Percentiles rank a stretch among this genome's conserved stretches.
These are phyloP conservation scores for Pempheris klunzingeri DNA, from an alignment of 2,797 vertebrate species.

Conservation along the genomic window DNA sequence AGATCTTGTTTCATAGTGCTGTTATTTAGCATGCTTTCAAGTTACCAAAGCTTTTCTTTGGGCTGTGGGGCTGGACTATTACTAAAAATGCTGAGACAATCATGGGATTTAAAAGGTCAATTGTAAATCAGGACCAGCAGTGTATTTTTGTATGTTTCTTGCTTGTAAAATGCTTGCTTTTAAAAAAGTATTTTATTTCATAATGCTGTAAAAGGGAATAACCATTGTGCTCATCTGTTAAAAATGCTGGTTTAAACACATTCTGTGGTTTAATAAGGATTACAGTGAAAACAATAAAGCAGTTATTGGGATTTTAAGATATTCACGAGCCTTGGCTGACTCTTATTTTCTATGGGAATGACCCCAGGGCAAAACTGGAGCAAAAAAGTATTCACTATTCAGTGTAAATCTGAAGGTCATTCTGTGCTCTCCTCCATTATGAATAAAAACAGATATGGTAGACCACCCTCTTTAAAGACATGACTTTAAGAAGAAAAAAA, in stretches of 20 bases:
- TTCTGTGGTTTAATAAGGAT: constrained; percentile 59
- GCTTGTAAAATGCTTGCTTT: constrained; percentile 45
- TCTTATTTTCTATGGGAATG: constrained; percentile 22
- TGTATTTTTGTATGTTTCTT: constrained; percentile 55
- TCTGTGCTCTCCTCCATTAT: not conserved
- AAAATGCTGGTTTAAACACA: constrained; percentile 65
- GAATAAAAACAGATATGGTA: not conserved
- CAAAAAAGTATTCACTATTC: not conserved
- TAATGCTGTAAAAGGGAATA: constrained; percentile 75
- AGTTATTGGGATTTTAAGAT: constrained; percentile 62
- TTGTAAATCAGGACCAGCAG: constrained; percentile 48
- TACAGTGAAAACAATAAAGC: constrained; percentile 73
- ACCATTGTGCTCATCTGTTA: constrained; percentile 45
- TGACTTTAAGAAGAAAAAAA: not conserved
- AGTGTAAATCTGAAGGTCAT: not conserved
- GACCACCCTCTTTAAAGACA: not conserved
- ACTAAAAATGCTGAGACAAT: constrained; percentile 64
- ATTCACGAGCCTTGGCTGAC: constrained; percentile 18
- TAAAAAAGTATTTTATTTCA: constrained; percentile 28
- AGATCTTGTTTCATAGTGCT: constrained; percentile 24
- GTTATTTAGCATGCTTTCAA: constrained; percentile 45
- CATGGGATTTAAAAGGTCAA: constrained; percentile 54
- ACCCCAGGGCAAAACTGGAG: not conserved
- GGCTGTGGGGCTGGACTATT: constrained; percentile 37
- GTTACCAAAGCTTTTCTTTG: constrained; percentile 46